These are phyloP conservation scores for Cuculus canorus DNA, from an alignment of 2,797 vertebrate genomes.

Conservation along the genomic window DNA sequence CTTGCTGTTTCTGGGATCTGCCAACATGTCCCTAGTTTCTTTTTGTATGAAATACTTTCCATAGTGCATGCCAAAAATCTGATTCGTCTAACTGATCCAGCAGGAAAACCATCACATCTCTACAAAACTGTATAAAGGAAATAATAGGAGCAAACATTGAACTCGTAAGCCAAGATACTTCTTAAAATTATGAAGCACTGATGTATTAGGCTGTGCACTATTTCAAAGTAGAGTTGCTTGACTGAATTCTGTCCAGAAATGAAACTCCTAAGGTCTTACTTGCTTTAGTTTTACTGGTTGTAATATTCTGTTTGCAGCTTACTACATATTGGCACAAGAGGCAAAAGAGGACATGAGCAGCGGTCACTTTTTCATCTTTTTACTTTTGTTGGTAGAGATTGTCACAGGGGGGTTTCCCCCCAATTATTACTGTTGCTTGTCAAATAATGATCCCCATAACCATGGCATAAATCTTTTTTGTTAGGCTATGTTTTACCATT, in stretches of 20 bases:
- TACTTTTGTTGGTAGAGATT: background rate
- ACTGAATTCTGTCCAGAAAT: conserved; percentile 8
- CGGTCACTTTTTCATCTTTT: background rate
- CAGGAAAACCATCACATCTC: background rate
- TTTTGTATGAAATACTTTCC: background rate
- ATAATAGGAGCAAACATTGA: background rate
- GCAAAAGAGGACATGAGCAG: background rate
- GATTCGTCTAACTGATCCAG: background rate
- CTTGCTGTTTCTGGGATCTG: background rate
- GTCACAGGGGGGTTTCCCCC: background rate
- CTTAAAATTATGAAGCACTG: background rate
- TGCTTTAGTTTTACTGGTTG: background rate
- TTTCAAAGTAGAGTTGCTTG: background rate
- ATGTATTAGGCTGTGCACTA: background rate
- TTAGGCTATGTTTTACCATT: conserved; percentile 34
- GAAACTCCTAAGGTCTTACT: background rate
- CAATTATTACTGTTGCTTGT: background rate
- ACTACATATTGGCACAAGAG: background rate
- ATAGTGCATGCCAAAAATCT: background rate
- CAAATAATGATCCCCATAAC: conserved; percentile 35
- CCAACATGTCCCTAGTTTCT: background rate
- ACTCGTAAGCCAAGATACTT: background rate
- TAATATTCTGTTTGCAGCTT: background rate
- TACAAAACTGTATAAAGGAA: background rate
- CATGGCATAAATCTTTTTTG: conserved; percentile 40